Base-by-base conservation (phyloP, 2,113 vertebrate species). In the Narcine bancroftii region DNA sequence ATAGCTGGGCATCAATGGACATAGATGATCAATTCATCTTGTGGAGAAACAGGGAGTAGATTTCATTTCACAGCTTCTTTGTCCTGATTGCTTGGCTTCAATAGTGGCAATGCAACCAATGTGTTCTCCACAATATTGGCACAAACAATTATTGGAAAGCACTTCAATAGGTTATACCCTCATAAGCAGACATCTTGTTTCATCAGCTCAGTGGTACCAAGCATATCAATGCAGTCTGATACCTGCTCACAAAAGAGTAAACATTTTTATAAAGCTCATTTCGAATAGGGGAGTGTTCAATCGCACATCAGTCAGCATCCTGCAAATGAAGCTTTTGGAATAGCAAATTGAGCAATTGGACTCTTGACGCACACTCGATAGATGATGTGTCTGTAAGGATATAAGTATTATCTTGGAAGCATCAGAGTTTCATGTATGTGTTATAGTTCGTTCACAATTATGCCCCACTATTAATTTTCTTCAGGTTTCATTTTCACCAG, bases 1-100 rank as follows among this genome's bases (percentile, higher is more conserved):
- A 60, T 72, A 50, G 45, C 10, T n/a, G 36, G 2, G 7, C 21
- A 53, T 4, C 92, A 76, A 45, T n/a, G 29, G 65, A 73, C 69
- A 92, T 19, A 10, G 69, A 17, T 92, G 92, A 65, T 75, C 75
- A 71, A 50, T 92, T 76, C 39, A 39, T 76, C 17, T 53, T 17
- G 2, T 56, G 33, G 24, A 75, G 39, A 56, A 72, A 39, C n/a
- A 76, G 33, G 47, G 36, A 47, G 56, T 75, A 60, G 71, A 92
- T 76, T 75, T 92, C 92, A 76, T 92, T 92, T 76, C 45, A 85
- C 50, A n/a, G 33, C 21, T 60, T 1, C 81, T 56, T n/a, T 36
- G 17, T 85, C n/a, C 50, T 36, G 50, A 60, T 63, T 33, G 7
- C 36, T 33, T 17, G 60, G 53, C 39, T 85, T 87, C 81, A 63